Base-by-base conservation (phyloP, 2,888 invertebrate species). In the Lasioglossum vierecki region DNA sequence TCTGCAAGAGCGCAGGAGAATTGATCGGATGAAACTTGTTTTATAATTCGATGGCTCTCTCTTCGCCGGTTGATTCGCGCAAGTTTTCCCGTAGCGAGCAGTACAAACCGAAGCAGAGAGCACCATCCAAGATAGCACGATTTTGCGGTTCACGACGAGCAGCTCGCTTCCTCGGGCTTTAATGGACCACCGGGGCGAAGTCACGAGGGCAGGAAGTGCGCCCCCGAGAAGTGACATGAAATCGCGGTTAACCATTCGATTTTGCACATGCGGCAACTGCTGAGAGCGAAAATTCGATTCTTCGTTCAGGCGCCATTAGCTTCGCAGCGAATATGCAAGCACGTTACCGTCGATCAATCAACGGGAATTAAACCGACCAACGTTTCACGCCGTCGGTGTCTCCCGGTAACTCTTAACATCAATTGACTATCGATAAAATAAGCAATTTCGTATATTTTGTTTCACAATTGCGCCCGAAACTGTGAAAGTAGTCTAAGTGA, bases 181-280 rank as follows among this genome's bases (percentile, higher is more conserved):
- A 90, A 89, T 90, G 83, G 89, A 88, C 87, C 90, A 83, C n/a
- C 82, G 60, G 83, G 76, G 68, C 82, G 66, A 86, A 90, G 83
- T 88, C 86, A 84, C 74, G 76, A 74, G 83, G 81, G 26, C 77
- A 86, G 89, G 86, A 90, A 87, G 88, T 87, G 80, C 83, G 82
- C 76, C 70, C 83, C 84, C 85, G 86, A 83, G 82, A 53, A 86
- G 82, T 80, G 85, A 90, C 84, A 88, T 85, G 90, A 86, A 86
- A 87, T 86, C 88, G 82, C 82, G 90, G 86, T 87, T 90, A 90
- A 87, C 84, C 86, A 85, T 83, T 86, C 83, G 86, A 86, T 86
- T 89, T 86, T 83, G 84, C 87, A 85, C 84, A 74, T 81, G 77
- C 82, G 76, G 82, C 83, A 78, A 80, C 80, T 70, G 77, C 85